Evolutionary conservation across 2,113 vertebrate genomes (phyloP).

Genomic region (Callipepla squamata): DNA sequence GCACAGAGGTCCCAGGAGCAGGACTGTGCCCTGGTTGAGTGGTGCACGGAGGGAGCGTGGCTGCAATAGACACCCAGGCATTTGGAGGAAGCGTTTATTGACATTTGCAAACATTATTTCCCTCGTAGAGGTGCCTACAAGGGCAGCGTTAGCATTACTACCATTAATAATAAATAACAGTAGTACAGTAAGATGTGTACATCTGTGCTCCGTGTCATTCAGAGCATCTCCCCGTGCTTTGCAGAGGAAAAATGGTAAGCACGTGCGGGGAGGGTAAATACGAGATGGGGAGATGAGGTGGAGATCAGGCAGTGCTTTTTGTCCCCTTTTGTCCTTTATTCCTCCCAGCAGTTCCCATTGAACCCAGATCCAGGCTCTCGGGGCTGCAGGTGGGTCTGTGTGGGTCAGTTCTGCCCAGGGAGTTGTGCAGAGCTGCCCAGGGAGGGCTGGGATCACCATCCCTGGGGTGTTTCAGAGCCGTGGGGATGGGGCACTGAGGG

Average conservation of each 20-base stretch:
- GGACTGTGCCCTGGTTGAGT: neutral
- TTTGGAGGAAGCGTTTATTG: neutral
- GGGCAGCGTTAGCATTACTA: slow-evolving; percentile 50
- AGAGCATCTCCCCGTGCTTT: neutral
- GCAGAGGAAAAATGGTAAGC: neutral
- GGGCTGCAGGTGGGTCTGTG: neutral
- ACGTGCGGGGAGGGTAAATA: neutral
- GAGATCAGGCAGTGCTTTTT: neutral
- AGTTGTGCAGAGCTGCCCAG: no score
- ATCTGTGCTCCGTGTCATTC: slow-evolving; percentile 3
- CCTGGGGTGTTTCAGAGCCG: no score
- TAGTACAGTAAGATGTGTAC: slow-evolving; percentile 11
- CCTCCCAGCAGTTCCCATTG: neutral
- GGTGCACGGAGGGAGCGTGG: neutral
- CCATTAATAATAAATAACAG: slow-evolving; percentile 69
- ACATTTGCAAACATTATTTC: neutral
- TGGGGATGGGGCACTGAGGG: no score
- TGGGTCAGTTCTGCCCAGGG: no score
- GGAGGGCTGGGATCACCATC: no score
- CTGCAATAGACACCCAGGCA: neutral
- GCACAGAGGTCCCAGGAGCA: neutral
- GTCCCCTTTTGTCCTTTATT: neutral
- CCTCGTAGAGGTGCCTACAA: slow-evolving; percentile 46
- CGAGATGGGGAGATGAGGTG: neutral
- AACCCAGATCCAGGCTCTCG: rapidly evolving